Evolutionary conservation across 2,797 vertebrate genomes (phyloP).

Genomic region (Psittacula echo): DNA sequence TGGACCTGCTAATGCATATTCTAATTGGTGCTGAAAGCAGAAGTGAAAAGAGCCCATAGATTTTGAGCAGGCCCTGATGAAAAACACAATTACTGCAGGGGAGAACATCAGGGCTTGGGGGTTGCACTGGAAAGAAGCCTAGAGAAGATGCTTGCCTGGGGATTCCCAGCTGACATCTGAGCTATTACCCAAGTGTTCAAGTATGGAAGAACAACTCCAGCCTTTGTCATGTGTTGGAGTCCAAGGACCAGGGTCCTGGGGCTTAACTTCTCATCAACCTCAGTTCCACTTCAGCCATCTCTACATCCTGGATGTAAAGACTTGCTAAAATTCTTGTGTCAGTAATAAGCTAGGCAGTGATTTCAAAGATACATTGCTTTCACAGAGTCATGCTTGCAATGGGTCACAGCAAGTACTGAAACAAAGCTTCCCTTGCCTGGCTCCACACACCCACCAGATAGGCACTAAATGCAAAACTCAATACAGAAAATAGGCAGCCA

Average conservation of each 20-base stretch:
- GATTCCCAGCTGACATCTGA: not conserved
- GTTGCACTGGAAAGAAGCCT: not conserved
- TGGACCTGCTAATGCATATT: not conserved
- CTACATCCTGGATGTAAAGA: not conserved
- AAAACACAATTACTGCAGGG: not conserved
- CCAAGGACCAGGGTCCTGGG: not conserved
- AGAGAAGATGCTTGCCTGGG: not conserved
- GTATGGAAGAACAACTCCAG: not conserved
- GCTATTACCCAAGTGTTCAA: fast-evolving
- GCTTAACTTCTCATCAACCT: not conserved
- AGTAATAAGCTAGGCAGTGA: not conserved
- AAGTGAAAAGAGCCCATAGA: not conserved
- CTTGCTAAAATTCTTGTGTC: not conserved
- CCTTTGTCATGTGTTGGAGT: not conserved
- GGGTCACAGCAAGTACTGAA: not conserved
- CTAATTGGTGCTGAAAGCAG: not conserved
- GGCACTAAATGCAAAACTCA: not conserved
- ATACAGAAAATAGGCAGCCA: not conserved
- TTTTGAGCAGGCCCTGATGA: not conserved
- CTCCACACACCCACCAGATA: not conserved
- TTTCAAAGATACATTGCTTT: not conserved
- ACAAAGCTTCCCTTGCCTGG: not conserved
- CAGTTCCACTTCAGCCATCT: not conserved
- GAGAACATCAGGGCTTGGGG: fast-evolving
- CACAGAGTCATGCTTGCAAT: fast-evolving